These are phyloP conservation scores for Polymixis lichenea DNA, from an alignment of 2,888 invertebrate species.

Conservation along the genomic window DNA sequence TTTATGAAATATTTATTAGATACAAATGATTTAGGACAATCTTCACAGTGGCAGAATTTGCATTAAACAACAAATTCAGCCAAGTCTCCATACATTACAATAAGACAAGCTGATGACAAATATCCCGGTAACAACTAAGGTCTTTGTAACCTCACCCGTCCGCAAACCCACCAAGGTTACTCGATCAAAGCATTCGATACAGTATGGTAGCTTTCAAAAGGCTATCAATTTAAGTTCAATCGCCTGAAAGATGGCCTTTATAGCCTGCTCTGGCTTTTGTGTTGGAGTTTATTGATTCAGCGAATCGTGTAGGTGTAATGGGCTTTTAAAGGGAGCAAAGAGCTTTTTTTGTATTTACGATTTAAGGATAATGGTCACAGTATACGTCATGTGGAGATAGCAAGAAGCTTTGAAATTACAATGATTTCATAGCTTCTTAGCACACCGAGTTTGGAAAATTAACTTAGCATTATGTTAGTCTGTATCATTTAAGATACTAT, in stretches of 20 bases:
- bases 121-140: slow-evolving; percentile 42
- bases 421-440: too few relatives aligned
- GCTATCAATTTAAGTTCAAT: slow-evolving; percentile 62
- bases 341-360: slow-evolving; percentile 30
- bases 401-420: background rate
- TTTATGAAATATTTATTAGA: background rate
- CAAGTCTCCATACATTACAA: slow-evolving; percentile 37
- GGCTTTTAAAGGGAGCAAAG: slow-evolving; percentile 24
- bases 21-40: background rate
- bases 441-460: background rate
- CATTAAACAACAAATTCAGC: slow-evolving; percentile 1
- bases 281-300: slow-evolving; percentile 50
- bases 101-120: slow-evolving; percentile 48
- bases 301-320: slow-evolving; percentile 26
- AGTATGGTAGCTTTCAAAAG: slow-evolving; percentile 43
- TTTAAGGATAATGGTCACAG: background rate
- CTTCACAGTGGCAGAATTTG: background rate
- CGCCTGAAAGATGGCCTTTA: slow-evolving; percentile 41
- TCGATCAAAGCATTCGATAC: slow-evolving; percentile 55
- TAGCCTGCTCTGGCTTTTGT: slow-evolving; percentile 49
- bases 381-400: background rate
- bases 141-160: slow-evolving; percentile 50
- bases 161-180: slow-evolving; percentile 45
- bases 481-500: background rate
- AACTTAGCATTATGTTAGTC: background rate